A percentile compares a stretch with the other conserved stretches of the same genome.
Conservation (phyloP, 2,113 vertebrate species). For the Platichthys flesus region DNA sequence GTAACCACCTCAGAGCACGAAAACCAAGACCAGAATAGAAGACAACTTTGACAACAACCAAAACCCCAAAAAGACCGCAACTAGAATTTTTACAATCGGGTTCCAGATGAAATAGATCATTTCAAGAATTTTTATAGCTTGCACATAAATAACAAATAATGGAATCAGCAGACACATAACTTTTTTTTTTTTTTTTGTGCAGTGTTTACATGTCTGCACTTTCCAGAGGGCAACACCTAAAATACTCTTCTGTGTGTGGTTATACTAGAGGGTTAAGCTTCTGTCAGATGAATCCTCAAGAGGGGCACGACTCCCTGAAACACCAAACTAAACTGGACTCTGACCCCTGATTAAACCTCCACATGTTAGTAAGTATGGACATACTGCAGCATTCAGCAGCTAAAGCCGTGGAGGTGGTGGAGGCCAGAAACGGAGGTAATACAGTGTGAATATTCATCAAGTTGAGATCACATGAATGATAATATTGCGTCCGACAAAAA, state of each 20-base stretch:
- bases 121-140: neutral
- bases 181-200: conserved; percentile 16
- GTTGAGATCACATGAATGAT: too few species aligned
- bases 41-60: conserved; percentile 26
- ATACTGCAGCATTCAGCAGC: neutral
- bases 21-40: conserved; percentile 41
- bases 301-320: conserved; percentile 45
- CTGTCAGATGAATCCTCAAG: conserved; percentile 17
- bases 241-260: conserved; percentile 11
- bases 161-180: neutral
- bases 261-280: conserved; percentile 10
- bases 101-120: neutral
- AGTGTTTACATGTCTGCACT: conserved; percentile 12
- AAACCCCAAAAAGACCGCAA: neutral
- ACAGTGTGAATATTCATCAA: too few species aligned
- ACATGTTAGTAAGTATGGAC: neutral
- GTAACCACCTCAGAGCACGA: conserved; percentile 43
- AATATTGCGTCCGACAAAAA: too few species aligned
- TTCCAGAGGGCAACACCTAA: conserved; percentile 5
- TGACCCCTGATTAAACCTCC: conserved; percentile 14
- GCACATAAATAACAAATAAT: neutral
- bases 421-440: too few species aligned
- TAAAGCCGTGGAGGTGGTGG: neutral
- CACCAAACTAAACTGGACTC: conserved; percentile 50
- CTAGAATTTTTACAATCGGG: too few species aligned